Conservation (phyloP, 2,888 invertebrate genomes). For the Rhamphomyia laevipes region DNA sequence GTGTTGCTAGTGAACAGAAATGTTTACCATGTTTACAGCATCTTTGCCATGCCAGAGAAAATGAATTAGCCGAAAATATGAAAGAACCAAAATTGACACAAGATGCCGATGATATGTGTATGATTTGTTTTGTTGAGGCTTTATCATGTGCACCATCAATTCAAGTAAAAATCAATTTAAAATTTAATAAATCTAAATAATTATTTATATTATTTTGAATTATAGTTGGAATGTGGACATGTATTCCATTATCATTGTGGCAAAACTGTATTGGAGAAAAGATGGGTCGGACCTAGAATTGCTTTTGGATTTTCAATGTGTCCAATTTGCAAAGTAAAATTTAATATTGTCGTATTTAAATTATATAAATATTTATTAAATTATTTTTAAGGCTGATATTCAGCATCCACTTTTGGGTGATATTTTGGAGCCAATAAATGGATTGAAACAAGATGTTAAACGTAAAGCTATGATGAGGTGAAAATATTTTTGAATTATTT, state of each 20-base stretch:
- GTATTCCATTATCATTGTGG: constrained; percentile 93
- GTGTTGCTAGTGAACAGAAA: constrained; percentile 69
- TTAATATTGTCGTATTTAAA: background rate
- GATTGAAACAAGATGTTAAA: constrained; percentile 77
- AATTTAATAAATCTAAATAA: background rate
- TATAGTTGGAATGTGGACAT: constrained; percentile 81
- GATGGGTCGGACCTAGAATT: constrained; percentile 92
- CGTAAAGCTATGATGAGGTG: constrained; percentile 86
- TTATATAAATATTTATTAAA: background rate
- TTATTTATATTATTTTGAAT: constrained; percentile 7
- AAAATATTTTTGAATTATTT: background rate
- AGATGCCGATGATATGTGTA: constrained; percentile 98
- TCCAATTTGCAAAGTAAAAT: constrained; percentile 84
- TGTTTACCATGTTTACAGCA: constrained; percentile 87
- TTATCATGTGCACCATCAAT: constrained; percentile 90
- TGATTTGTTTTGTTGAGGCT: constrained; percentile 98
- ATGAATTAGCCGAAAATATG: constrained; percentile 28
- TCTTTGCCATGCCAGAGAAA: constrained; percentile 50
- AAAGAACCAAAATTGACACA: constrained; percentile 57
- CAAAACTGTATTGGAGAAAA: constrained; percentile 66
- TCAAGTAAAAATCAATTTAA: constrained; percentile 44
- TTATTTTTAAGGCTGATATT: constrained; percentile 48
- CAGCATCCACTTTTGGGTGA: constrained; percentile 69
- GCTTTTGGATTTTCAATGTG: constrained; percentile 93
- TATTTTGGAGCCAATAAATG: constrained; percentile 65